These are phyloP conservation scores for Benitochromis conjunctus DNA, from an alignment of 2,113 vertebrate genomes.

Conservation along the genomic window DNA sequence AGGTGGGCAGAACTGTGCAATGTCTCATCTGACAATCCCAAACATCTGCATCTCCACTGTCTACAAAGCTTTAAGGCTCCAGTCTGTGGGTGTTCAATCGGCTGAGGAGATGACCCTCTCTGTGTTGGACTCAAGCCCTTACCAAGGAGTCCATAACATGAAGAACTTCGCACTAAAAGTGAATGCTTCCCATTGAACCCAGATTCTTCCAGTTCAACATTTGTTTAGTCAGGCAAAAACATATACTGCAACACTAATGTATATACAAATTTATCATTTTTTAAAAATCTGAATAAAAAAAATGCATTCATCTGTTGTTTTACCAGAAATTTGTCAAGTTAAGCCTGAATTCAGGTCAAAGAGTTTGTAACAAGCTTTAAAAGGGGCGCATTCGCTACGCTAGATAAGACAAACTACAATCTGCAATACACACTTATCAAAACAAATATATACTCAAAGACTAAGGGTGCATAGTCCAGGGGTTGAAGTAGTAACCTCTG, in stretches of 20 bases:
- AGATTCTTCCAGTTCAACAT: not conserved
- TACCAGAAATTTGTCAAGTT: not conserved
- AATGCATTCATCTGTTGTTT: not conserved
- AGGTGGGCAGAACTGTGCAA: not conserved
- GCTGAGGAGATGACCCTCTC: not conserved
- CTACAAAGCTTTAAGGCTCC: not conserved
- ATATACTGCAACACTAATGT: not conserved
- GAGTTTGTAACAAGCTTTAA: not conserved
- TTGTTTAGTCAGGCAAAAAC: not conserved
- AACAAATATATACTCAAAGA: conserved; percentile 38
- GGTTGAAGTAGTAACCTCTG: conserved; percentile 60
- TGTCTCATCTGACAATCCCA: not conserved
- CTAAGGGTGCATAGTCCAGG: conserved; percentile 59
- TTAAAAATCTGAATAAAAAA: not conserved
- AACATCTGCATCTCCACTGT: not conserved
- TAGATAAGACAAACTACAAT: not conserved
- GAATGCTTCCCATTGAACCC: not conserved
- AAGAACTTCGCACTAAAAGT: not conserved
- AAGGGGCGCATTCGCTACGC: not conserved
- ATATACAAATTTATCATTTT: not conserved
- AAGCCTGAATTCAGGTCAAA: not conserved
- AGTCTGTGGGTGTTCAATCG: not conserved
- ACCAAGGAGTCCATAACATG: not conserved
- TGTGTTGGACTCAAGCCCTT: not conserved
- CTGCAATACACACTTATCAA: conserved; percentile 17